Evolutionary conservation across 1,140 invertebrate genomes (phyloP).

Genomic region (Polyergus mexicanus): DNA sequence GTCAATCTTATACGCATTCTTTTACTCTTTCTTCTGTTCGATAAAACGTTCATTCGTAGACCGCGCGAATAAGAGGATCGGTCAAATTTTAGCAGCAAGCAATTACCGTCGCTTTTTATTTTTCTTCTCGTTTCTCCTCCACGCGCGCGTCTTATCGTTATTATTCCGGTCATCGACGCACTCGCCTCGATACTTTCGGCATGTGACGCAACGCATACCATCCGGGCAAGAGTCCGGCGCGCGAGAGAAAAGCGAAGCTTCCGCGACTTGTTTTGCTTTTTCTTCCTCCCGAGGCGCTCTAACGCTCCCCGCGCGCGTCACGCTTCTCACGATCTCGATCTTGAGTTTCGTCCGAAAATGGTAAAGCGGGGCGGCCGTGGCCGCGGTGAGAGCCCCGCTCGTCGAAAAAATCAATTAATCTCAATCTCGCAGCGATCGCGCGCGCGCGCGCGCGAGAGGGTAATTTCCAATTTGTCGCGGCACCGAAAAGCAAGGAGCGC

Average conservation of each 20-base stretch:
- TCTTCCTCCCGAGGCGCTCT: constrained; percentile 66
- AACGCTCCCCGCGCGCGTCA: constrained; percentile 61
- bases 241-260: constrained; percentile 44
- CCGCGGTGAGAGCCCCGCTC: constrained; percentile 65
- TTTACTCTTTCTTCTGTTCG: neutral
- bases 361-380: constrained; percentile 63
- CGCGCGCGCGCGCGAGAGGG: constrained; percentile 66
- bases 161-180: constrained; percentile 64
- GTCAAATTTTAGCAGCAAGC: constrained; percentile 64
- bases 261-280: constrained; percentile 53
- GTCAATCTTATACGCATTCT: constrained; percentile 40
- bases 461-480: constrained; percentile 83
- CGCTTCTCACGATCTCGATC: constrained; percentile 77
- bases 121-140: neutral
- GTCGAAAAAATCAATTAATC: constrained; percentile 81
- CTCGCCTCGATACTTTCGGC: constrained; percentile 56
- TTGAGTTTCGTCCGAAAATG: constrained; percentile 74
- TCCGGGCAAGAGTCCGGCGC: neutral
- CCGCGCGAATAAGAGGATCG: constrained; percentile 1
- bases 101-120: constrained; percentile 56
- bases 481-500: constrained; percentile 66
- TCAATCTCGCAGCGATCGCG: constrained; percentile 75
- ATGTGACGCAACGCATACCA: constrained; percentile 62
- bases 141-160: constrained; percentile 60
- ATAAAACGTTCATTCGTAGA: constrained; percentile 52